Evolutionary conservation across 2,797 vertebrate species (phyloP).

Genomic region (Lepilemur septentrionalis): DNA sequence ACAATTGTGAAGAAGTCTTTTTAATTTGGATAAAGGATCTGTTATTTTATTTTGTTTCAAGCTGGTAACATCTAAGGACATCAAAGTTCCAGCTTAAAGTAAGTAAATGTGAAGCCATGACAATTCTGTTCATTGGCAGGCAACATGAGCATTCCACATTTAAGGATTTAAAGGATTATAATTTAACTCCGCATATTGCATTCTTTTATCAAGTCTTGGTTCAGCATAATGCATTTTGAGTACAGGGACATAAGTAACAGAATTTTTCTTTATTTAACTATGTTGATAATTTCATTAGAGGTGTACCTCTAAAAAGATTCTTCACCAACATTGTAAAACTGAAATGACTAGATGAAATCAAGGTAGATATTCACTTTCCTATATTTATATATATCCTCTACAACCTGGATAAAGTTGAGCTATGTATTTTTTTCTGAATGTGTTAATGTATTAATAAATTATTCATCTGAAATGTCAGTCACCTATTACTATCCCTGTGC

Average conservation of each 20-base stretch:
- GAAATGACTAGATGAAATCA: background rate
- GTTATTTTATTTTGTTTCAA: background rate
- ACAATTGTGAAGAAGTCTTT: background rate
- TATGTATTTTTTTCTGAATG: background rate
- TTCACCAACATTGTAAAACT: background rate
- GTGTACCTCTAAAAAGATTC: background rate
- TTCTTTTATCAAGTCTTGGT: background rate
- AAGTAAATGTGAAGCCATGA: background rate
- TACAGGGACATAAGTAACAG: background rate
- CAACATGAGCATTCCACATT: background rate
- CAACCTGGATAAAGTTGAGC: background rate
- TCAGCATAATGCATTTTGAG: background rate
- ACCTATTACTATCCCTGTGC: background rate
- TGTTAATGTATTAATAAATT: background rate
- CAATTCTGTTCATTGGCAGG: background rate
- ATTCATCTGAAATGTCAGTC: background rate
- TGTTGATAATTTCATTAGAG: background rate
- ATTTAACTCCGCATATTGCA: background rate
- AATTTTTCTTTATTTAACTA: background rate
- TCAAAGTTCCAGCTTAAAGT: background rate
- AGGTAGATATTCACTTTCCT: background rate
- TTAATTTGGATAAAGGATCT: background rate
- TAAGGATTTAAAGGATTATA: background rate
- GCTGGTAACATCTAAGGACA: background rate
- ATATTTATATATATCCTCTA: background rate